These are phyloP conservation scores for Lumbricus terrestris DNA, from an alignment of 2,888 invertebrate genomes.

Conservation along the genomic window DNA sequence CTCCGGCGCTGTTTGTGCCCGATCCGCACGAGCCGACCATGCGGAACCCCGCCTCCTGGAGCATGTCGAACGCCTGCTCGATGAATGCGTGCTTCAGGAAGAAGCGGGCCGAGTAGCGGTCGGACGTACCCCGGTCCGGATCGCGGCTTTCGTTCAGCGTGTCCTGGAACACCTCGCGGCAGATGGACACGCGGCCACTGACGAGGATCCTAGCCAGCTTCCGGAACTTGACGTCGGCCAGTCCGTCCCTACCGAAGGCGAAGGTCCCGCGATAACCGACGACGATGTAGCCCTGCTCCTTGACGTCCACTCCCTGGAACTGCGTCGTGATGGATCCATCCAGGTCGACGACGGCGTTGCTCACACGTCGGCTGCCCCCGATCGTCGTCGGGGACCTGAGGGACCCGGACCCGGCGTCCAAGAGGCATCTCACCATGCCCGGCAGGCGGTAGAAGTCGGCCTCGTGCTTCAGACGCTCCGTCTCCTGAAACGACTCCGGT, in stretches of 20 bases:
- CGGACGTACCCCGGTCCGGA: conserved; percentile 87
- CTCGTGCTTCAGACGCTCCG: conserved; percentile 63
- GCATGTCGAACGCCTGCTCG: conserved; percentile 67
- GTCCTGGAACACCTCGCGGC: conserved; percentile 92
- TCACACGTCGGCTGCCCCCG: neutral
- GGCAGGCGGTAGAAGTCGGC: conserved; percentile 69
- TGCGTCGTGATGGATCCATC: neutral
- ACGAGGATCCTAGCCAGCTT: conserved; percentile 93
- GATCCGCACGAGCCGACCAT: conserved; percentile 53
- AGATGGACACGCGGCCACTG: conserved; percentile 86
- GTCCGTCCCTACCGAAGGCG: conserved; percentile 95
- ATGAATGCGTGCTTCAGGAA: conserved; percentile 96
- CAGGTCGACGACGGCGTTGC: conserved; percentile 30
- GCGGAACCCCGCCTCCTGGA: conserved; percentile 62
- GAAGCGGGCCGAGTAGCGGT: conserved; percentile 95
- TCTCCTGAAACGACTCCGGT: conserved; percentile 86
- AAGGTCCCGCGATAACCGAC: conserved; percentile 97
- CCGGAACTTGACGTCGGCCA: conserved; percentile 97
- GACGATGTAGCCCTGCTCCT: conserved; percentile 75
- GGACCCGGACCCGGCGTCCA: neutral
- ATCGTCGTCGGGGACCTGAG: neutral
- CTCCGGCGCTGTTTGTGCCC: conserved; percentile 64
- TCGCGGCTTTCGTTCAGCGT: conserved; percentile 96
- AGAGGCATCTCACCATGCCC: conserved; percentile 67
- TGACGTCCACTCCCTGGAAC: neutral